Evolutionary conservation across 2,113 vertebrate genomes (phyloP), one percentile per base, ranked within the genome.

Genomic region (Sceloporus undulatus): DNA sequence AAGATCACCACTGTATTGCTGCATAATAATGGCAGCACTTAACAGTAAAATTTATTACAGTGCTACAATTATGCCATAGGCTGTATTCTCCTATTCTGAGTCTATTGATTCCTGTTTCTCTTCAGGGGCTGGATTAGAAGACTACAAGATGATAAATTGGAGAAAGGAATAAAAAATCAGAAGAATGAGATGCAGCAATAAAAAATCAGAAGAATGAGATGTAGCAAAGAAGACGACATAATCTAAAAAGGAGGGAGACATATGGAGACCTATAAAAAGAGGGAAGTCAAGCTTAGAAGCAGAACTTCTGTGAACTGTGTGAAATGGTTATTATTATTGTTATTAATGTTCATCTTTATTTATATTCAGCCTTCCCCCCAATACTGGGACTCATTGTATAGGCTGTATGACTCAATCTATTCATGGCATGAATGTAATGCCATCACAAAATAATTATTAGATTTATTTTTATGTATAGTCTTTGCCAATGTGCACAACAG

Each of bases 41-140:
- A 87, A 84, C 25, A 54, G 78, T 76, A 87, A 78, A 14, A 90
- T 84, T 59, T 65, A 79, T 78, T 87, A 21, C 25, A 82, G 38
- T 48, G 66, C 38, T 76, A 66, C 70, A 88, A 68, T 82, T 52
- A n/a, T 68, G 56, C 71, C 79, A 66, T 16, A 68, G 79, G 79
- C 71, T 66, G 9, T 34, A 40, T 74, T 42, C 56, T 62, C 56
- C 54, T 88, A 76, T 87, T 82, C 66, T 65, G 71, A 48, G 19
- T 76, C 7, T 34, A 82, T 76, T 76, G 71, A 82, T 82, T 54
- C 56, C 59, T 75, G 40, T 6, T 48, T 54, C 59, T 87, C 62
- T 76, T 48, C 38, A 48, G 74, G 38, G 84, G 13, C 54, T 42
- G 1, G 56, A 65, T 66, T 65, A 66, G 84, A 85, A 52, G 5